A percentile compares a stretch with the other conserved stretches of the same genome.
Conservation (phyloP, 2,113 vertebrate species). For the Lucifuga dentata region DNA sequence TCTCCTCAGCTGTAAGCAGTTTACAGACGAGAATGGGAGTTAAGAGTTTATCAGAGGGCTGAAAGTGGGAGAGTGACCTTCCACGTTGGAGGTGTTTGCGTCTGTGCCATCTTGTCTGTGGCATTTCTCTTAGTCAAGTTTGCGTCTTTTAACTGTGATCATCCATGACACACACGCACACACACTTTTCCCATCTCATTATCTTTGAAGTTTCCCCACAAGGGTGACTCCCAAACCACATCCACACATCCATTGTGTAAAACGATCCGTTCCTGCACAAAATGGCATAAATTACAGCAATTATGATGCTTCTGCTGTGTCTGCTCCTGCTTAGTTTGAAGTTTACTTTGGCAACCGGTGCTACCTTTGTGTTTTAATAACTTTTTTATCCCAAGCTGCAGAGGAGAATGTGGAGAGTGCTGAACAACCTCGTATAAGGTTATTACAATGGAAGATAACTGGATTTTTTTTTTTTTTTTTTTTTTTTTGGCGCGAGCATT, state of each 20-base stretch:
- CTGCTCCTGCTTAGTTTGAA: conserved; percentile 45
- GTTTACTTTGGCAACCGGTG: conserved; percentile 20
- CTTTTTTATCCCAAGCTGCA: conserved; percentile 3
- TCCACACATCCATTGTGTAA: conserved; percentile 56
- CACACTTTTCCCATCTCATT: not conserved
- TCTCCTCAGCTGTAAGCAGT: conserved; percentile 41
- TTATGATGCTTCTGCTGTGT: conserved; percentile 47
- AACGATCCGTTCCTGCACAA: conserved; percentile 48
- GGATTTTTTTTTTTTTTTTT: conserved; percentile 2
- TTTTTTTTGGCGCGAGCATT: too few relatives aligned
- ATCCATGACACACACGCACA: not conserved
- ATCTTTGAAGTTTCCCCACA: conserved; percentile 58
- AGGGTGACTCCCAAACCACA: conserved; percentile 48
- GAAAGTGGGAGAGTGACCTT: conserved; percentile 44
- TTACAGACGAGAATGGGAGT: conserved; percentile 42
- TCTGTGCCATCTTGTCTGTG: conserved; percentile 41
- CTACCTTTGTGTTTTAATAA: conserved; percentile 44
- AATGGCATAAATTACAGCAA: conserved; percentile 62
- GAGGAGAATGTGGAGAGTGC: not conserved
- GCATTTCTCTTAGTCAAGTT: conserved; percentile 50
- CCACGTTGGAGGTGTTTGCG: conserved; percentile 37
- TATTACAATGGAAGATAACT: not conserved
- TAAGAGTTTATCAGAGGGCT: conserved; percentile 45
- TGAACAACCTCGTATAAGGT: conserved; percentile 14
- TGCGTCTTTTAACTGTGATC: conserved; percentile 34